Conservation (phyloP, 1,140 invertebrate species). For the Heliothis virescens region DNA sequence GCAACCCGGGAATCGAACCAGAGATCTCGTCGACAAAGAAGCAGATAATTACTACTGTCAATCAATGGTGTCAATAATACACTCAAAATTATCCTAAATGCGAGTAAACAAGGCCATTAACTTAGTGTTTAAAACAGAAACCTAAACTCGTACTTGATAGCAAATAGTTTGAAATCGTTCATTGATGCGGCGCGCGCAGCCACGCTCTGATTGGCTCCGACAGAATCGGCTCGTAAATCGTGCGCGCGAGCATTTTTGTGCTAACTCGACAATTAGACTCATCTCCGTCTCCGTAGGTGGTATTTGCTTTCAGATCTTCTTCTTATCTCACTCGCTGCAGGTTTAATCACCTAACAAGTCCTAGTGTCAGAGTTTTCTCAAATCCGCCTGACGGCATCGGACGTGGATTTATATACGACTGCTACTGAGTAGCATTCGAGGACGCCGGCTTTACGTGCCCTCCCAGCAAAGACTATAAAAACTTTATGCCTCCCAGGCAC, state of each 20-base stretch:
- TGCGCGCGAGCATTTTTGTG: background rate
- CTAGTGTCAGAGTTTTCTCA: too few relatives aligned
- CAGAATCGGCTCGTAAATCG: background rate
- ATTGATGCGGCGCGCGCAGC: background rate
- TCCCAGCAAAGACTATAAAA: too few relatives aligned
- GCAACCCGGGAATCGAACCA: too few relatives aligned
- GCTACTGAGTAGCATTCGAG: too few relatives aligned
- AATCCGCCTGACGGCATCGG: too few relatives aligned
- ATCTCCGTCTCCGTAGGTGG: background rate
- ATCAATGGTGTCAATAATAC: background rate
- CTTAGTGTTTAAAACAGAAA: background rate
- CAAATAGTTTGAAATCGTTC: background rate
- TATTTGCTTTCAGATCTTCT: constrained; percentile 30
- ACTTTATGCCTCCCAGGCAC: too few relatives aligned
- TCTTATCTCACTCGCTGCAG: too few relatives aligned
- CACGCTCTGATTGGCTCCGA: background rate
- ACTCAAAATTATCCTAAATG: background rate
- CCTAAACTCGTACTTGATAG: background rate
- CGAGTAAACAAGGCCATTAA: background rate
- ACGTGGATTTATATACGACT: too few relatives aligned
- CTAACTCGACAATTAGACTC: background rate
- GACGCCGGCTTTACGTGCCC: too few relatives aligned
- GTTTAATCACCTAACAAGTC: too few relatives aligned
- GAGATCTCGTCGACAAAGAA: too few relatives aligned
- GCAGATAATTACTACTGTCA: too few relatives aligned